Evolutionary conservation across 2,888 invertebrate species (phyloP).

Genomic region (Pycnomerus fuliginosus): DNA sequence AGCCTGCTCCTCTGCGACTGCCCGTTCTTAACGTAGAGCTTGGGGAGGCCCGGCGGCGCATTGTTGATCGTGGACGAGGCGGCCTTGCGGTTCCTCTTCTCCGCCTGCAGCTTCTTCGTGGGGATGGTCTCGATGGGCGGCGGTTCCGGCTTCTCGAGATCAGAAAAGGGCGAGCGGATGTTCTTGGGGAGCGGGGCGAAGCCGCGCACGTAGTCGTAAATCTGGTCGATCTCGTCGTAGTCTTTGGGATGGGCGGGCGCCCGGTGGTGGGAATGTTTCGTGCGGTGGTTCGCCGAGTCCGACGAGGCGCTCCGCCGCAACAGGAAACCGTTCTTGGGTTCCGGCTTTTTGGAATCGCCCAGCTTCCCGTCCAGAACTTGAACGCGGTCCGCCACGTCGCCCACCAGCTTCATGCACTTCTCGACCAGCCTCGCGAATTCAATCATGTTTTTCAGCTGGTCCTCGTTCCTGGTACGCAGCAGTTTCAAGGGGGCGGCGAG

Average conservation of each 20-base stretch:
- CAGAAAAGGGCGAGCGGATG: conserved; percentile 63
- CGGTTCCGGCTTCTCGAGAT: conserved; percentile 75
- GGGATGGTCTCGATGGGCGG: conserved; percentile 92
- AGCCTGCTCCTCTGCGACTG: conserved; percentile 65
- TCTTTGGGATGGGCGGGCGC: conserved; percentile 74
- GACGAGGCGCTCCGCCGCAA: conserved; percentile 76
- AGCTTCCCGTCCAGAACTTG: conserved; percentile 78
- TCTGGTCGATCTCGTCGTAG: conserved; percentile 95
- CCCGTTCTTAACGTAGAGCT: conserved; percentile 78
- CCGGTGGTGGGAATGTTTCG: conserved; percentile 55
- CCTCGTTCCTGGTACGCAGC: conserved; percentile 79
- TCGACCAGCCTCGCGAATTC: conserved; percentile 78
- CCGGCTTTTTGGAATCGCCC: conserved; percentile 59
- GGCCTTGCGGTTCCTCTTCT: conserved; percentile 72
- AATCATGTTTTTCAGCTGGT: conserved; percentile 64
- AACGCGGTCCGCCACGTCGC: conserved; percentile 77
- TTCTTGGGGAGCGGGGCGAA: conserved; percentile 87
- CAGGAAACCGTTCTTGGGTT: conserved; percentile 67
- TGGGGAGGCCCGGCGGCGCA: conserved; percentile 64
- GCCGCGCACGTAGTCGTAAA: conserved; percentile 93
- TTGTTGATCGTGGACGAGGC: conserved; percentile 62
- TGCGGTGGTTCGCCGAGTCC: conserved; percentile 62
- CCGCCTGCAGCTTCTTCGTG: conserved; percentile 71
- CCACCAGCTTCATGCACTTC: conserved; percentile 70
- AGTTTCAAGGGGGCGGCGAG: conserved; percentile 84